Base-by-base conservation (phyloP, 2,113 vertebrate genomes). In the Nicator chloris region DNA sequence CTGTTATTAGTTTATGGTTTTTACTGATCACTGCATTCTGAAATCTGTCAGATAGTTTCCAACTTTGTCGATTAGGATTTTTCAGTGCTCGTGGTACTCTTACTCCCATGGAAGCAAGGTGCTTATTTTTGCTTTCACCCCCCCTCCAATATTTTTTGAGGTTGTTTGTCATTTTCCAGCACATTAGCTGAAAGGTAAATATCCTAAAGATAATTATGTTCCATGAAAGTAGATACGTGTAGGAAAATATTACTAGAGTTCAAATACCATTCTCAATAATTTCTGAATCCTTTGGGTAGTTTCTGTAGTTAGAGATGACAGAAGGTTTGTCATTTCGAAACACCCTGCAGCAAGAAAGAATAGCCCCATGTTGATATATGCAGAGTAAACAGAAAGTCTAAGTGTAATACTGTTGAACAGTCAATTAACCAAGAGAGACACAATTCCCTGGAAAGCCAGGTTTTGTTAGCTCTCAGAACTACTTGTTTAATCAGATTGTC, bases 361-460 rank as follows among this genome's bases (percentile, higher is more conserved):
- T 80, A 90, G 64, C 24, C 33, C 21, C 59, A 23, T 92, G 82
- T 60, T 81, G 82, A 86, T 92, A 83, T 88, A 88, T 81, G 76
- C 71, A 95, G 45, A 81, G 63, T 83, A 95, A 97, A 97, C 68
- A 92, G 85, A 95, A 94, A 88, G 92, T 73, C 92, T 92, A 92
- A 88, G 76, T 86, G 63, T 77, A 90, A 70, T 77, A 94, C 56
- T 75, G 71, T 81, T 86, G 92, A 94, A 90, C 76, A 94, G 88
- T 96, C 88, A 90, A 94, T 95, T 95, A 95, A 95, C 82, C 50
- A 83, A 86, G 47, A 91, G 35, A 96, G 66, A 90, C 54, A 70
- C 39, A 73, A 90, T 96, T 96, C 90, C 86, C 82, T 83, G 56
- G 95, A 94, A 94, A 93, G 47, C 16, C 21, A 90, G 68, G 72